Base-by-base conservation (phyloP, 2,113 vertebrate genomes). In the Panthera uncia region DNA sequence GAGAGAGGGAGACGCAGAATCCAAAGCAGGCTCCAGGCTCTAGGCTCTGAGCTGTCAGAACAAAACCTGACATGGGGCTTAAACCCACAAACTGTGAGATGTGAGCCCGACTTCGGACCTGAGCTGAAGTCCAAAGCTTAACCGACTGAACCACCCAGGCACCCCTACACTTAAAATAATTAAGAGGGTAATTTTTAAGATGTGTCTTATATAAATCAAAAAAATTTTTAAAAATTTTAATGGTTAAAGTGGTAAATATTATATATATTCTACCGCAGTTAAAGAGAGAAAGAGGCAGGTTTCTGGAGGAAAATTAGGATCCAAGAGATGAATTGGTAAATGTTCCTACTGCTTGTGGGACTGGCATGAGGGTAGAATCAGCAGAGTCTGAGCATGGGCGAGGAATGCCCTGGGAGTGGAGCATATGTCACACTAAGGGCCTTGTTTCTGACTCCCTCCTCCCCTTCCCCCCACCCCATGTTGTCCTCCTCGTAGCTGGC, bases 381-480 rank as follows among this genome's bases (percentile, higher is more conserved):
- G 0, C 9, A 57, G 76, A 65, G 45, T 41, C 31, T 45, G 27
- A 23, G 41, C 0, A 0, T 88, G 86, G 55, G 65, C 0, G 3
- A 66, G 36, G 71, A 52, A 31, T 45, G 48, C 16, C 74, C 33
- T 16, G 2, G 9, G 76, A 19, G 3, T 13, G 9, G 74, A 85
- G 36, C 45, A 11, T 2, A 0, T 31, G 29, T 63, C 27, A 73
- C 78, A 29, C 10, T 14, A 8, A 74, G 33, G 84, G 36, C 89
- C 36, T 91, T 74, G 83, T 80, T 73, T 74, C 78, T 61, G 31
- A 63, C 18, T 7, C 1, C 23, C n/a, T 25, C 21, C 0, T 36
- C 18, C 45, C 19, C 0, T 7, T 7, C 1, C 27, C 31, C 25
- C 18, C 0, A 1, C 19, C 31, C 36, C 41, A 71, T 0, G 0